Base-by-base conservation (phyloP, 2,797 vertebrate species). In the Limosa lapponica region DNA sequence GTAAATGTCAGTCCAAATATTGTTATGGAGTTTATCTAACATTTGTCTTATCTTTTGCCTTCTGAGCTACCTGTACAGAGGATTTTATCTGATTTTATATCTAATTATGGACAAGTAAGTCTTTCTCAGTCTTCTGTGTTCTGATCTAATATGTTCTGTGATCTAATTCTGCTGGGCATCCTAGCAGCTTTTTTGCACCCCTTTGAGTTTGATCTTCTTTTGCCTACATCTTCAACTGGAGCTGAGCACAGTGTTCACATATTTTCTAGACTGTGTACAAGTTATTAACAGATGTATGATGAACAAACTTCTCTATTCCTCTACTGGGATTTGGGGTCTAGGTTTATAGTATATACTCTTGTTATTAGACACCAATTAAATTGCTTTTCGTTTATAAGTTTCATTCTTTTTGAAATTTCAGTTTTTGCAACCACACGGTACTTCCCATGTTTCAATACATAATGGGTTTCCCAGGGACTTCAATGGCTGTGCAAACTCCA, bases 101-200 rank as follows among this genome's bases (percentile, higher is more conserved):
- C 37, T 3, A 58, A 5, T 78, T 74, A 51, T 5, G 4, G 6
- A 51, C 4, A 30, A 87, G 5, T 32, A n/a, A 61, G 30, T 13
- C 4, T 48, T 69, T 44, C 39, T 54, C 11, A 65, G 3, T 18
- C 6, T 13, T 51, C 27, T 34, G 0, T 61, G 52, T 37, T n/a
- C 5, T 34, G 6, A 51, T 51, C 25, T 28, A 27, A 51, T 28
- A 0, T 57, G 52, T 37, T n/a, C 5, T 30, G 6, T 55, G 9
- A 18, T 57, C 19, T 39, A 64, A 67, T 37, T 69, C 16, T 4
- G 5, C 5, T 22, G 8, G 22, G 4, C 7, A 52, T 4, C 1
- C 6, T 19, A 43, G 3, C 1, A 36, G 32, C 1, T 6, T 77
- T 75, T 36, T 48, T 62, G 2, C 8, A 48, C 3, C 1, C 1